These are phyloP conservation scores for Aythya baeri DNA, from an alignment of 2,113 vertebrate species.

Conservation along the genomic window DNA sequence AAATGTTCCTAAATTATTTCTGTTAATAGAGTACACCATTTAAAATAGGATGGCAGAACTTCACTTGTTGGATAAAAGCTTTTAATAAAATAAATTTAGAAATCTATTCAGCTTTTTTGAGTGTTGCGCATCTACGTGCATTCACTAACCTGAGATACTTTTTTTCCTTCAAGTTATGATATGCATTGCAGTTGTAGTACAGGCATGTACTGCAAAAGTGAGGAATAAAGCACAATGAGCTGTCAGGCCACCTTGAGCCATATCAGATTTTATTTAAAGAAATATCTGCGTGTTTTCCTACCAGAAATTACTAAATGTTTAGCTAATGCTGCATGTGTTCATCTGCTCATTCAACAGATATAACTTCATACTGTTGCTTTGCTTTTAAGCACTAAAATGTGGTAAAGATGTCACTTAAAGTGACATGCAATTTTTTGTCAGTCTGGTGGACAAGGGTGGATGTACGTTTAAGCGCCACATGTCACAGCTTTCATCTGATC, in stretches of 20 bases:
- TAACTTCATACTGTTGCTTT: neutral
- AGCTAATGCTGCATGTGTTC: neutral
- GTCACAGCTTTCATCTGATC: neutral
- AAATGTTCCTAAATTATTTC: neutral
- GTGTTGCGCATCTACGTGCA: neutral
- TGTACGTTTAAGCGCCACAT: neutral
- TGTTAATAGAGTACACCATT: neutral
- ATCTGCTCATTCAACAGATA: neutral
- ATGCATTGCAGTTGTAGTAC: neutral
- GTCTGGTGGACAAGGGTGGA: neutral
- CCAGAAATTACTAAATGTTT: neutral
- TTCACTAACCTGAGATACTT: neutral
- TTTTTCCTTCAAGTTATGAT: neutral
- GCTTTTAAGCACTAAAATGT: neutral
- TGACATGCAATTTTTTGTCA: neutral
- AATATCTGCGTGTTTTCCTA: neutral
- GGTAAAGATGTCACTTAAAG: neutral
- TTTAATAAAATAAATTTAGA: neutral
- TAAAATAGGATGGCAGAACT: neutral
- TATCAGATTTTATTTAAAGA: neutral
- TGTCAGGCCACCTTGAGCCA: neutral
- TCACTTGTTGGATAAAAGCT: neutral
- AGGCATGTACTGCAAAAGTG: neutral
- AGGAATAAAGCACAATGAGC: neutral
- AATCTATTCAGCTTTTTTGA: neutral